Evolutionary conservation across 1,140 invertebrate species (phyloP).

Genomic region (Nymphalis io): DNA sequence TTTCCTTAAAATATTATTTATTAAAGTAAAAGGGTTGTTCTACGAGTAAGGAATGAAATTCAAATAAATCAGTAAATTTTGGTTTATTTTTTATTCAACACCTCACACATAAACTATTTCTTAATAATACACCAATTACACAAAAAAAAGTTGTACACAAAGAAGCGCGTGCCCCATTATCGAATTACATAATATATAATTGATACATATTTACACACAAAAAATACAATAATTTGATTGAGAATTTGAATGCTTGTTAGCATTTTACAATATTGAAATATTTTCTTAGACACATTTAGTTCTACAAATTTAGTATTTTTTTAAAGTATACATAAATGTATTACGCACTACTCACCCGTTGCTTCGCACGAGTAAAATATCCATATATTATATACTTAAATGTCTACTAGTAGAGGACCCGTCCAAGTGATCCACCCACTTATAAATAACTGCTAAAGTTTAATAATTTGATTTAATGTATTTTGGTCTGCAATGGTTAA

Average conservation of each 20-base stretch:
- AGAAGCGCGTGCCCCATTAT: slow-evolving; percentile 9
- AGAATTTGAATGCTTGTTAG: not conserved
- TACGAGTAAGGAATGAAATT: not conserved
- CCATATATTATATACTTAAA: too few species aligned
- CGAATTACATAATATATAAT: not conserved
- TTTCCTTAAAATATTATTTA: not conserved
- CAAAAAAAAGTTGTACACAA: slow-evolving; percentile 15
- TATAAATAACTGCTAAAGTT: too few species aligned
- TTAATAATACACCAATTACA: slow-evolving; percentile 23
- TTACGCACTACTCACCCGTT: not conserved
- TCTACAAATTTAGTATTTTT: not conserved
- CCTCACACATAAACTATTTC: slow-evolving; percentile 15
- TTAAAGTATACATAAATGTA: not conserved
- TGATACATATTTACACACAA: slow-evolving; percentile 6
- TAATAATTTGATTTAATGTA: too few species aligned
- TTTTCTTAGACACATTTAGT: not conserved
- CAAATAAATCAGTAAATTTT: not conserved
- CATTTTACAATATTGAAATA: not conserved
- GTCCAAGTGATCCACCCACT: too few species aligned
- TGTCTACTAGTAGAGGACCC: too few species aligned
- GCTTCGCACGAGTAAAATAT: too few species aligned
- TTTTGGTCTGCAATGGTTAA: too few species aligned
- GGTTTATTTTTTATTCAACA: slow-evolving; percentile 24
- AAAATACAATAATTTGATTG: not conserved
- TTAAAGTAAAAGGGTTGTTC: not conserved